phyloP scores from a whole-genome alignment of 2,113 vertebrate genomes.

The Synodontis membranacea region DNA sequence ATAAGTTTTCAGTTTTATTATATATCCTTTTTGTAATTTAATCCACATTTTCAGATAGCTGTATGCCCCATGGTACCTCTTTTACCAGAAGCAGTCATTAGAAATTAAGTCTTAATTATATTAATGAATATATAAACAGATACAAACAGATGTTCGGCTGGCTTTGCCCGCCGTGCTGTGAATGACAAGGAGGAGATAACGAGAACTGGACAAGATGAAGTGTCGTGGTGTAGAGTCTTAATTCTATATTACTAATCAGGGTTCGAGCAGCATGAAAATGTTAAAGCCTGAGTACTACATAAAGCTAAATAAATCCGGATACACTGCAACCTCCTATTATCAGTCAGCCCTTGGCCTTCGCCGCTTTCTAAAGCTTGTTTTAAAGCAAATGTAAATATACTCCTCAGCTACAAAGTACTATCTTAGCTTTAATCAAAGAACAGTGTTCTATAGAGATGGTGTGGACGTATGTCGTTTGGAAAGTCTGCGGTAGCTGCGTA shows the following conservation, averaged over 20 bases:
- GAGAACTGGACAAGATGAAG: not conserved
- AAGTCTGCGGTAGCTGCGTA: not conserved
- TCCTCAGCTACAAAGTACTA: not conserved
- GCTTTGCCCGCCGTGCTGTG: not conserved
- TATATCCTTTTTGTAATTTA: no score
- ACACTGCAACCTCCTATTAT: not conserved
- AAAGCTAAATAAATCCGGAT: not conserved
- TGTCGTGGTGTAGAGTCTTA: not conserved
- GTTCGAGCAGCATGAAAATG: not conserved
- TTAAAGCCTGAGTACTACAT: not conserved
- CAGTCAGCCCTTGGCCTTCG: not conserved
- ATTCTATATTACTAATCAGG: not conserved
- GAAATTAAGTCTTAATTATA: slow-evolving; percentile 26
- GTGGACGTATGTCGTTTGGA: not conserved
- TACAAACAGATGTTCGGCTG: not conserved
- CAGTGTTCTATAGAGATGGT: no score
- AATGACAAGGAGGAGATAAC: not conserved
- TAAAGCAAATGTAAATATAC: not conserved
- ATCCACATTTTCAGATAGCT: no score
- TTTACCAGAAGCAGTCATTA: not conserved
- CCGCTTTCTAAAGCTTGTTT: not conserved
- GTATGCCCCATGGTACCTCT: not conserved
- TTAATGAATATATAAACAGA: not conserved
- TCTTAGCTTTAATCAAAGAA: not conserved
- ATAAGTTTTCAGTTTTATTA: no score